Evolutionary conservation across 2,113 vertebrate genomes (phyloP), one percentile per base, ranked within the genome.

Genomic region (Melierax canorus): DNA sequence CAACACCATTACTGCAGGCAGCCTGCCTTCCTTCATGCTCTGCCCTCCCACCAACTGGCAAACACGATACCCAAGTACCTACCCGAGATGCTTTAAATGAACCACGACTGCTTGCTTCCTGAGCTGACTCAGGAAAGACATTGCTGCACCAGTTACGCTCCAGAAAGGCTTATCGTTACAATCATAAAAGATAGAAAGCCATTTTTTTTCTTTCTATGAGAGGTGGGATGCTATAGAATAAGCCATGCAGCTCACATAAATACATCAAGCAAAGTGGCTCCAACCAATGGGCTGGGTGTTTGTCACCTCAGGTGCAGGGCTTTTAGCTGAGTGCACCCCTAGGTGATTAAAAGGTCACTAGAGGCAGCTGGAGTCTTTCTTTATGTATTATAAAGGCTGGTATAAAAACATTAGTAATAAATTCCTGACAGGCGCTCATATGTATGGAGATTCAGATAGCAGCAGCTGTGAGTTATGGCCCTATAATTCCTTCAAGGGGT

Each of bases 281-380:
- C 53, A 53, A 53, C 62, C 69, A 27, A 3, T 0, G 4, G 51
- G 62, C 59, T 46, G 41, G 68, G 36, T 62, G n/a, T 62, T 88
- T 78, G 71, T 60, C 77, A 84, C 71, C 72, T 88, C 88, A 74
- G 71, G 59, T 85, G 66, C 26, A 72, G 77, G 32, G 45, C 64
- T 94, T 94, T 91, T 71, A 96, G 76, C 93, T 60, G 81, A 87
- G 91, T 6, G 6, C 73, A 45, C 51, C 86, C 84, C 60, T 36
- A 46, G 75, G 88, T 91, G 88, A 96, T 93, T 72, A 86, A 96
- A 93, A 96, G 71, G 96, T 95, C 88, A 91, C 77, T 2, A n/a
- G 77, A 92, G 41, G 66, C 83, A 96, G 94, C 77, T 81, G 91
- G 77, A 90, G n/a, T 26, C 87, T 86, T 88, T 91, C 73, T 83